Evolutionary conservation across 2,888 invertebrate genomes (phyloP), one percentile per base, ranked within the genome.

Genomic region (Lochmaea crataegi): DNA sequence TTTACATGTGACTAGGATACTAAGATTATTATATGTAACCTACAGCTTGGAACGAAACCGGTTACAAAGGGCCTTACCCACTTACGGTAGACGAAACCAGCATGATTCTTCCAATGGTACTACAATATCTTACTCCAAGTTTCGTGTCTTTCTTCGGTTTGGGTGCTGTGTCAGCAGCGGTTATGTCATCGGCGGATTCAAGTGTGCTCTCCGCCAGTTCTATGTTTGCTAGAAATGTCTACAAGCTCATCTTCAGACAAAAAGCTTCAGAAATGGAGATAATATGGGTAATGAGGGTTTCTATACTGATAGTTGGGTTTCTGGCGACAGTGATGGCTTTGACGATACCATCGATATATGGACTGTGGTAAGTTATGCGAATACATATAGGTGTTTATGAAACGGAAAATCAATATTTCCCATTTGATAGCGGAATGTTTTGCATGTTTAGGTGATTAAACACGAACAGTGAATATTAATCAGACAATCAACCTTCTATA

Each of bases 111-210:
- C 99, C 99, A 61, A 92, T 99, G 92, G 98, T 99, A 63, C 90
- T 98, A 83, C 98, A 99, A 87, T 96, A 98, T 86, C 90, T 99
- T 68, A 99, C 99, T 10, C 99, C 99, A 0, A 93, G 94, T 85
- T 95, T 95, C 86, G 96, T 99, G 38, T 96, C 98, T 3, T 99
- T 99, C 89, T 95, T 99, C 85, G 79, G 79, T 9, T 91, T 99
- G 77, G 99, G 99, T 0, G 99, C 99, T 9, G 98, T 99, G 9
- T 98, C 98, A 0, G 99, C 99, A 1, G 99, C 99, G 22, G 99
- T 99, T 78, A 99, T 99, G 99, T 98, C 98, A 51, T 98, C 98
- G 0, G 99, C 99, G 0, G 99, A 99, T 88, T 99, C 99, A 68
- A 98, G 98, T 80, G 97, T 99, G 66, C 90, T 99, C 22, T 98